A percentile compares a stretch with the other conserved stretches of the same genome.
Conservation (phyloP, 2,113 vertebrate species). For the Pholis gunnellus region DNA sequence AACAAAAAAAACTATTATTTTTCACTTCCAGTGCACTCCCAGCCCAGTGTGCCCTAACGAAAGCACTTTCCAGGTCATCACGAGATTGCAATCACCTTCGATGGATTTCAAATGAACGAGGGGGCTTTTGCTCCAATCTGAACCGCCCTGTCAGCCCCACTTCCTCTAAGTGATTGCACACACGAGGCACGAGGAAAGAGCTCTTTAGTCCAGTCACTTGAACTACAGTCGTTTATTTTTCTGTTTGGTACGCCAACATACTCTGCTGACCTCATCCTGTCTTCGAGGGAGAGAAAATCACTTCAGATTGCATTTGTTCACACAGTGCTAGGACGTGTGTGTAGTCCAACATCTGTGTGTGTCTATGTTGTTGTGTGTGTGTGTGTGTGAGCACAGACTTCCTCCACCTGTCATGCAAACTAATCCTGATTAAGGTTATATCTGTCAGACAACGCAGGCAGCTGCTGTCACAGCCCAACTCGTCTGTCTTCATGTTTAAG, state of each 20-base stretch:
- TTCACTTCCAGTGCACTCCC: conserved; percentile 1
- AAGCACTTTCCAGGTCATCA: conserved; percentile 26
- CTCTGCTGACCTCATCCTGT: conserved; percentile 23
- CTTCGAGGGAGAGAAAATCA: conserved; percentile 39
- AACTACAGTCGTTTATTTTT: conserved; percentile 6
- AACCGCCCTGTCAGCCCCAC: conserved; percentile 16
- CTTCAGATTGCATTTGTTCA: conserved; percentile 44
- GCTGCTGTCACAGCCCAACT: conserved; percentile 22
- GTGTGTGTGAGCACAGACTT: not conserved
- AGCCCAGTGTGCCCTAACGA: not conserved
- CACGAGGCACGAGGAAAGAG: not conserved
- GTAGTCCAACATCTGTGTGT: not conserved
- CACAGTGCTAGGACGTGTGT: not conserved
- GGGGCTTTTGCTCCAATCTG: conserved; percentile 2
- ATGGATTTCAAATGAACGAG: conserved; percentile 29
- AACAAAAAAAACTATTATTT: not conserved
- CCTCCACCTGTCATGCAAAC: conserved; percentile 24
- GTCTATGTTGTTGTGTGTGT: not conserved
- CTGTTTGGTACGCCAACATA: not conserved
- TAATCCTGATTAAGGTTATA: conserved; percentile 46
- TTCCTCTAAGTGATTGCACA: conserved; percentile 42
- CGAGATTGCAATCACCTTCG: conserved; percentile 30
- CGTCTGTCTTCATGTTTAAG: not conserved
- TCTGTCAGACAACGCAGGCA: conserved; percentile 25
- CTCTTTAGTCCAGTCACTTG: conserved; percentile 13